phyloP scores from a whole-genome alignment of 2,888 invertebrate species.

The Glyphotaelius pellucidus region DNA sequence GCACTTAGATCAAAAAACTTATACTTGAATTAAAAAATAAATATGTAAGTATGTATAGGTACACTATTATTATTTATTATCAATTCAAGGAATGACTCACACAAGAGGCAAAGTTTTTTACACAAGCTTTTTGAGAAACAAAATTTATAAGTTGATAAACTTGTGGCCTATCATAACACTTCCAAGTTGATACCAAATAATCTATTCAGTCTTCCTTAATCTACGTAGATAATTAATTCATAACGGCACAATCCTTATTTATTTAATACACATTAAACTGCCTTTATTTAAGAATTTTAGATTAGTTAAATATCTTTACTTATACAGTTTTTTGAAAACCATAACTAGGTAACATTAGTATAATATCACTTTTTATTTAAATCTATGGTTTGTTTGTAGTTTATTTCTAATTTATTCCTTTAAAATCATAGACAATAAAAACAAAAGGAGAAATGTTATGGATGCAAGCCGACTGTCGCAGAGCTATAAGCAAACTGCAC shows the following conservation, averaged over 20 bases:
- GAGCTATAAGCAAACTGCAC: no score
- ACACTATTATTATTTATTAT: background rate
- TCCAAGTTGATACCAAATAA: slow-evolving; percentile 2
- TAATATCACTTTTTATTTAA: slow-evolving; percentile 47
- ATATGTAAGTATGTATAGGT: background rate
- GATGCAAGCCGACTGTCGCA: no score
- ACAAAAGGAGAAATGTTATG: no score
- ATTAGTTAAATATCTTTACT: background rate
- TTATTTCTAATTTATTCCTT: no score
- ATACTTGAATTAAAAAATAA: background rate
- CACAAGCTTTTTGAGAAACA: background rate
- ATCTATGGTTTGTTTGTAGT: background rate
- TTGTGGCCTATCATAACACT: background rate
- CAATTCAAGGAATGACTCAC: background rate
- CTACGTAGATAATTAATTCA: background rate
- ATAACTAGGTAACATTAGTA: slow-evolving; percentile 14
- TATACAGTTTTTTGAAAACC: slow-evolving; percentile 39
- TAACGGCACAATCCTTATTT: background rate
- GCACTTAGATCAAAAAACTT: background rate
- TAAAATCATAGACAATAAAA: no score
- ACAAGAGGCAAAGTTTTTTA: background rate
- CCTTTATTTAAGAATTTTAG: background rate
- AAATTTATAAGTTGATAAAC: background rate
- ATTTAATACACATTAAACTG: background rate
- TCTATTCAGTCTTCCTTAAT: slow-evolving; percentile 50